Conservation (phyloP, 2,113 vertebrate species). For the Spea multiplicata region DNA sequence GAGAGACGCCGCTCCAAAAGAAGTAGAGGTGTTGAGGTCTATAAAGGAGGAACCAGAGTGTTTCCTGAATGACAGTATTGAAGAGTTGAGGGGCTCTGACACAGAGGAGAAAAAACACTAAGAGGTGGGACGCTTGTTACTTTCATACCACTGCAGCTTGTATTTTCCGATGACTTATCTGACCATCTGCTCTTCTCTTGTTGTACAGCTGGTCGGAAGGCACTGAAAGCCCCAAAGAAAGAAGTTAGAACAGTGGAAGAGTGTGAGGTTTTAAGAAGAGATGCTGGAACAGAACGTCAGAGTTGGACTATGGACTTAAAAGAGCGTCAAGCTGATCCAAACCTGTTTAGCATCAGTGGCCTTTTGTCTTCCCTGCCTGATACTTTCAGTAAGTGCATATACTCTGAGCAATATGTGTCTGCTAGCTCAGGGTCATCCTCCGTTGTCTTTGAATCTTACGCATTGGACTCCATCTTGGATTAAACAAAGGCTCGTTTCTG, state of each 20-base stretch:
- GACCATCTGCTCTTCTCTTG: neutral
- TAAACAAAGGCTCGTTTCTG: too few species aligned
- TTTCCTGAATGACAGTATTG: constrained; percentile 67
- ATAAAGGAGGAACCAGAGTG: constrained; percentile 62
- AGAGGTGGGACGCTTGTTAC: constrained; percentile 46
- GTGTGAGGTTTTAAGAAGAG: constrained; percentile 71
- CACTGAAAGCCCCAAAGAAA: neutral
- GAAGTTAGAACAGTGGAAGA: constrained; percentile 48
- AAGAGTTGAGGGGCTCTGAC: constrained; percentile 69
- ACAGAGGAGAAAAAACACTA: constrained; percentile 54
- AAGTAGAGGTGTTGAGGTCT: constrained; percentile 72
- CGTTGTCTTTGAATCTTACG: too few species aligned
- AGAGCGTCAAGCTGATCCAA: constrained; percentile 42
- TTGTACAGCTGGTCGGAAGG: constrained; percentile 33
- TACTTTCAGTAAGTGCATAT: constrained; percentile 53
- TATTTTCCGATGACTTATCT: neutral
- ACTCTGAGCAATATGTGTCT: too few species aligned
- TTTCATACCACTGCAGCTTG: neutral
- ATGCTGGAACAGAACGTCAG: constrained; percentile 55
- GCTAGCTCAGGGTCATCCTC: too few species aligned
- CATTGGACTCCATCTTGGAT: too few species aligned
- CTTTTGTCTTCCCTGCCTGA: constrained; percentile 46
- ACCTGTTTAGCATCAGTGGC: neutral
- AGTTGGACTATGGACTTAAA: constrained; percentile 13
- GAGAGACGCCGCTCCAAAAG: constrained; percentile 41